Conservation (phyloP, 2,113 vertebrate species). For the Alethe castanea region DNA sequence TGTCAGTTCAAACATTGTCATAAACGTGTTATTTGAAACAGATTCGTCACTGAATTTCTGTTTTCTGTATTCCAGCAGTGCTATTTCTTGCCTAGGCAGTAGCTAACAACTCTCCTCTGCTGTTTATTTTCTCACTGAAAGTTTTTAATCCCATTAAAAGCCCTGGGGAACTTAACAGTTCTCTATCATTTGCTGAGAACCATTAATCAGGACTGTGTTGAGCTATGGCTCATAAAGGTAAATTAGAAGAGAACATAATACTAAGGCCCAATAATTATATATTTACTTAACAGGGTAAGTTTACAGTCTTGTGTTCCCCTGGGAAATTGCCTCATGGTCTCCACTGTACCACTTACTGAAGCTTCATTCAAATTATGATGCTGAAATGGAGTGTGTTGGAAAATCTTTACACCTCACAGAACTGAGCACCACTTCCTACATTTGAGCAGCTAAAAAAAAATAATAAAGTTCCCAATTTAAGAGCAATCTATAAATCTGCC, state of each 20-base stretch:
- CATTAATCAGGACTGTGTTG: neutral
- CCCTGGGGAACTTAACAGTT: neutral
- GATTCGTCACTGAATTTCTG: neutral
- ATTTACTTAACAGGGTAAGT: conserved; percentile 62
- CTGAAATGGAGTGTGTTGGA: conserved; percentile 50
- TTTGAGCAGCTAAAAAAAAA: neutral
- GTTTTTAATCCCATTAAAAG: neutral
- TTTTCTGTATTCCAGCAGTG: neutral
- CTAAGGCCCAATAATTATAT: conserved; percentile 64
- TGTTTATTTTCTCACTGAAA: neutral
- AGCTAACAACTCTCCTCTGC: neutral
- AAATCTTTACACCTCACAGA: conserved; percentile 46
- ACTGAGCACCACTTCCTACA: neutral
- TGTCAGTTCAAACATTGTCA: neutral
- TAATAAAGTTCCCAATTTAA: neutral
- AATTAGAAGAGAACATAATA: neutral
- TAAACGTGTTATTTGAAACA: neutral
- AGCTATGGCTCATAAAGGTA: neutral
- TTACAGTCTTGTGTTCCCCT: conserved; percentile 64
- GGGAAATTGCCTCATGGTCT: conserved; percentile 60
- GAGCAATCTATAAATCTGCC: neutral
- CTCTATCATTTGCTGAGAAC: neutral
- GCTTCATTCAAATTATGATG: conserved; percentile 59
- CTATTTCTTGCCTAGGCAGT: neutral
- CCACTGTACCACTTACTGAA: conserved; percentile 61